Conservation (phyloP, 2,113 vertebrate genomes). For the Sebastes fasciatus region DNA sequence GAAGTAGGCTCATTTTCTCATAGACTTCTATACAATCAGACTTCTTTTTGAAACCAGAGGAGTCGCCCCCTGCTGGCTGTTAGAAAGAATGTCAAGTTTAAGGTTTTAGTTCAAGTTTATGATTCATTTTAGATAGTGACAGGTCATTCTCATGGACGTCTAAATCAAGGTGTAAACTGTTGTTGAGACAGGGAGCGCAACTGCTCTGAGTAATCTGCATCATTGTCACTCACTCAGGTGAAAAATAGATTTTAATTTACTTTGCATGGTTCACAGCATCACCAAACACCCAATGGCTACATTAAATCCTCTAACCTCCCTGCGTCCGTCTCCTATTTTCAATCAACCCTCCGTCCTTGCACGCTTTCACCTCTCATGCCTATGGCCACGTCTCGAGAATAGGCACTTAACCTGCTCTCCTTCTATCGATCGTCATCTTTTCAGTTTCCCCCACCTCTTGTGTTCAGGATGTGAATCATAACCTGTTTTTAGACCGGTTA, state of each 20-base stretch:
- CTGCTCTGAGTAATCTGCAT: neutral
- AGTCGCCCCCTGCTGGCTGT: too few species aligned
- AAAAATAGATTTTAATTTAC: slow-evolving; percentile 16
- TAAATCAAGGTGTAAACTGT: neutral
- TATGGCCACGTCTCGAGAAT: neutral
- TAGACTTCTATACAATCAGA: too few species aligned
- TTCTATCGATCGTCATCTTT: slow-evolving; percentile 7
- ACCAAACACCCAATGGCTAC: neutral
- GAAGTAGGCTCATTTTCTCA: too few species aligned
- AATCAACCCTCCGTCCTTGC: slow-evolving; percentile 2
- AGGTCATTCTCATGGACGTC: neutral
- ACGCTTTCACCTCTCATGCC: neutral
- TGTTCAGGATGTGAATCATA: slow-evolving; percentile 20
- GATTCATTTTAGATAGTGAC: neutral
- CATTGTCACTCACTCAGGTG: neutral
- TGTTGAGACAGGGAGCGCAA: neutral
- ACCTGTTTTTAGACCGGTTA: neutral
- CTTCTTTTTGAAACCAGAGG: too few species aligned
- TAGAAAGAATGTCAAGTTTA: too few species aligned
- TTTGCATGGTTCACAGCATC: neutral
- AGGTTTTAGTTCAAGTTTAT: too few species aligned
- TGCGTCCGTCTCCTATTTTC: neutral
- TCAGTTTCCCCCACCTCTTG: slow-evolving; percentile 2
- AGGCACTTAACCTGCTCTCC: slow-evolving; percentile 25
- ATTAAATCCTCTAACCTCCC: neutral